Base-by-base conservation (phyloP, 2,888 invertebrate genomes). In the Drosophila subsilvestris region DNA sequence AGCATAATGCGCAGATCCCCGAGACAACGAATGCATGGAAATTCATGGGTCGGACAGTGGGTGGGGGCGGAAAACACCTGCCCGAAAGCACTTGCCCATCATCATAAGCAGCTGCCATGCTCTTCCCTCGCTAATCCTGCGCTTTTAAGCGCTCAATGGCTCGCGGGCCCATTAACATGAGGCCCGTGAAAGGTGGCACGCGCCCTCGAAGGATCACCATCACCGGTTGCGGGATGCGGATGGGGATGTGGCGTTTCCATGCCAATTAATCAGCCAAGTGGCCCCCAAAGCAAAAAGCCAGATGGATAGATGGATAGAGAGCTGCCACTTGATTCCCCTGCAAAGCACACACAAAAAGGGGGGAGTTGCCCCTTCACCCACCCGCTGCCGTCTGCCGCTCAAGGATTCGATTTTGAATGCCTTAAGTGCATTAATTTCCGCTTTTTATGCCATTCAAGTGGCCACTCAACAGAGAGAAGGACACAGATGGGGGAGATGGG, bases 241-340 rank as follows among this genome's bases (percentile, higher is more conserved):
- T 20, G 20, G 2, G 75, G 81, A 80, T n/a, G n/a, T 37, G 14
- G 1, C 37, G 14, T 86, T 78, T 76, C 75, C 69, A 76, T 48
- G 51, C 48, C 85, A 90, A 89, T 89, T 89, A 89, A 90, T 89
- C 89, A 89, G 78, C 61, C 59, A 76, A 88, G 83, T 87, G 87
- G 79, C 25, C 78, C 75, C 75, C 74, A 74, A 77, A 63, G 58
- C 62, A 63, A 47, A 59, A 63, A 17, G 45, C 14, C 20, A 12
- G 6, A 29, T 10, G 18, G 18, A n/a, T n/a, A 17, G n/a, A 1
- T n/a, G 42, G 43, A 37, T 37, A 43, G 49, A 29, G 54, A 69
- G 45, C 54, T 22, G 70, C 50, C 69, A 80, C 80, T 71, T 69
- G 75, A 79, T 72, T 56, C 77, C 77, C 65, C 55, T 75, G 54